A percentile compares a stretch with the other conserved stretches of the same genome.
Evolutionary conservation across 2,113 vertebrate species (phyloP).

Genomic region (Meleagris gallopavo): DNA sequence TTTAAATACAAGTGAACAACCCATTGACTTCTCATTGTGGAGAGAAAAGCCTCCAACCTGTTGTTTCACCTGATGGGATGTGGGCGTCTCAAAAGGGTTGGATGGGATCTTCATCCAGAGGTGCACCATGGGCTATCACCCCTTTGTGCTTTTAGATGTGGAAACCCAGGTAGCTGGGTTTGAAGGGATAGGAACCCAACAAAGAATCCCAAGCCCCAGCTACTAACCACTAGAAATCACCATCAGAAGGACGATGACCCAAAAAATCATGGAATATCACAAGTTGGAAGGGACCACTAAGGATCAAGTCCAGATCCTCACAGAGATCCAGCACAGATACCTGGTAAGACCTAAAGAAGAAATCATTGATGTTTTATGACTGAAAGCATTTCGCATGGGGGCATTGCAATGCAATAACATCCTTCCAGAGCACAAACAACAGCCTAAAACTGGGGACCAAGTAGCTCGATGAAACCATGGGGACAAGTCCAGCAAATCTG

Average conservation of each 20-base stretch:
- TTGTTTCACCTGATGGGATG: no score
- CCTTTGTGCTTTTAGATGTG: not conserved
- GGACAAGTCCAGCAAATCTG: no score
- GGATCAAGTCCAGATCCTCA: no score
- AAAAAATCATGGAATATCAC: not conserved
- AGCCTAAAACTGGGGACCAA: not conserved
- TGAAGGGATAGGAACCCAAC: not conserved
- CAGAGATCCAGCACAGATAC: not conserved
- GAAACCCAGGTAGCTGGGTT: not conserved
- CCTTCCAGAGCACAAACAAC: not conserved
- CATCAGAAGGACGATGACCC: not conserved
- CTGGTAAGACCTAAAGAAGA: not conserved
- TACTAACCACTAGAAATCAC: not conserved
- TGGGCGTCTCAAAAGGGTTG: rapidly evolving
- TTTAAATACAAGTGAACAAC: not conserved
- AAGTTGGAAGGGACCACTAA: no score
- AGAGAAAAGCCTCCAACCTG: not conserved
- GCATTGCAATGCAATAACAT: rapidly evolving
- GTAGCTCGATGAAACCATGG: not conserved
- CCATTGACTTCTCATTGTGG: rapidly evolving
- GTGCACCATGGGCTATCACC: rapidly evolving
- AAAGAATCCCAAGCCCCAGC: no score
- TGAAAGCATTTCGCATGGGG: rapidly evolving
- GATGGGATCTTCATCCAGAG: not conserved
- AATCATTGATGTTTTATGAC: rapidly evolving